phyloP scores from a whole-genome alignment of 2,888 invertebrate genomes.

The Yponomeuta sedellus region DNA sequence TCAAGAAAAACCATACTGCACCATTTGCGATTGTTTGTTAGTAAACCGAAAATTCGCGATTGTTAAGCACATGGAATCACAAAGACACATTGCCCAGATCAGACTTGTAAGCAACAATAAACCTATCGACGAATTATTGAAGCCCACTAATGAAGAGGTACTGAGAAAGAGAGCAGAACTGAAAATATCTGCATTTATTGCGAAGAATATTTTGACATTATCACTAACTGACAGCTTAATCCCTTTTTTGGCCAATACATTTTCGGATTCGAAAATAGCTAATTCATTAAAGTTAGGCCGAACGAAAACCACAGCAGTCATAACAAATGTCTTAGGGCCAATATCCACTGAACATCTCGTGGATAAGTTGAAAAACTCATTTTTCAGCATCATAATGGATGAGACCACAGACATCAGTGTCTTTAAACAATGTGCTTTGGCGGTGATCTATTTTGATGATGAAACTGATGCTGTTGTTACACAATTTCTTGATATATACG shows the following conservation, averaged over 20 bases:
- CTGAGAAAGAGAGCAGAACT: constrained; percentile 8
- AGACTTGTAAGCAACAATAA: neutral
- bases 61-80: neutral
- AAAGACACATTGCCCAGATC: neutral
- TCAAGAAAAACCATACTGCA: no score
- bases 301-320: neutral
- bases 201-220: neutral
- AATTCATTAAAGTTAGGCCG: neutral
- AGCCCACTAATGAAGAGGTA: neutral
- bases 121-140: neutral
- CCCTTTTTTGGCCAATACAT: constrained; percentile 5
- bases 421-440: constrained; percentile 7
- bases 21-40: neutral
- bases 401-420: constrained; percentile 5
- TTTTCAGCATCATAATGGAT: constrained; percentile 4
- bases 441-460: neutral
- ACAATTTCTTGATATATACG: no score
- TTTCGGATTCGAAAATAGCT: neutral
- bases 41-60: neutral
- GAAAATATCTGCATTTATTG: constrained; percentile 6
- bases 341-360: no score
- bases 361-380: neutral
- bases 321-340: neutral
- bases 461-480: no score
- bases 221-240: neutral